Evolutionary conservation across 2,888 invertebrate species (phyloP).

Genomic region (Cataglyphis altisquamis): DNA sequence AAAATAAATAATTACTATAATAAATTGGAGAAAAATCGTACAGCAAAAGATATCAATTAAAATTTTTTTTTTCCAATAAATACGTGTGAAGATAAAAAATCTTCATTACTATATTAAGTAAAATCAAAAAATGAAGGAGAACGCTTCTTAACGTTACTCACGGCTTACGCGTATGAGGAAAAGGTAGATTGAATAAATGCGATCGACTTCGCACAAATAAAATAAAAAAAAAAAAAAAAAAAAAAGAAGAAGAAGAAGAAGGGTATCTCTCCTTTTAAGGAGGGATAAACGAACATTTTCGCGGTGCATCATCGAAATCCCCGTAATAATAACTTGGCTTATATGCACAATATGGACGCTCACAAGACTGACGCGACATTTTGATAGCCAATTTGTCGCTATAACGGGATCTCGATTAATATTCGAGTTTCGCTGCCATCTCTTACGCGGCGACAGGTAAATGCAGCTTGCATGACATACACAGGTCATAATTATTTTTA

Average conservation of each 20-base stretch:
- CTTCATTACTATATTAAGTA: slow-evolving; percentile 1
- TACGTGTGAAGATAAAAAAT: not conserved
- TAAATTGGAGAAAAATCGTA: not conserved
- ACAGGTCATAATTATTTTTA: slow-evolving; percentile 54
- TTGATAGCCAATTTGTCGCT: slow-evolving; percentile 73
- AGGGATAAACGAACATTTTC: slow-evolving; percentile 38
- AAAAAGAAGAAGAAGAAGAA: slow-evolving; percentile 13
- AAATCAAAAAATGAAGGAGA: not conserved
- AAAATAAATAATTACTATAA: not conserved
- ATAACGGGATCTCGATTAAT: slow-evolving; percentile 69
- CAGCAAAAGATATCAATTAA: not conserved
- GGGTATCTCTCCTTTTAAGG: not conserved
- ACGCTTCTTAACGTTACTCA: not conserved
- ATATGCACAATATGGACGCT: slow-evolving; percentile 57
- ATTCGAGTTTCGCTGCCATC: slow-evolving; percentile 69
- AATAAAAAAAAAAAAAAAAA: not conserved
- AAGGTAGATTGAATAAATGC: slow-evolving; percentile 45
- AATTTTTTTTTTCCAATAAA: not conserved
- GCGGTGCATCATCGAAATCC: slow-evolving; percentile 61
- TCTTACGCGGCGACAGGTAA: slow-evolving; percentile 44
- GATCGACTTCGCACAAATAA: slow-evolving; percentile 8
- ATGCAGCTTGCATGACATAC: slow-evolving; percentile 50
- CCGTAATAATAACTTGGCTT: slow-evolving; percentile 67
- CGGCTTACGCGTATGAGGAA: not conserved
- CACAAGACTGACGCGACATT: slow-evolving; percentile 44